phyloP scores from a whole-genome alignment of 2,113 vertebrate genomes.

The Hiodon tergisus region DNA sequence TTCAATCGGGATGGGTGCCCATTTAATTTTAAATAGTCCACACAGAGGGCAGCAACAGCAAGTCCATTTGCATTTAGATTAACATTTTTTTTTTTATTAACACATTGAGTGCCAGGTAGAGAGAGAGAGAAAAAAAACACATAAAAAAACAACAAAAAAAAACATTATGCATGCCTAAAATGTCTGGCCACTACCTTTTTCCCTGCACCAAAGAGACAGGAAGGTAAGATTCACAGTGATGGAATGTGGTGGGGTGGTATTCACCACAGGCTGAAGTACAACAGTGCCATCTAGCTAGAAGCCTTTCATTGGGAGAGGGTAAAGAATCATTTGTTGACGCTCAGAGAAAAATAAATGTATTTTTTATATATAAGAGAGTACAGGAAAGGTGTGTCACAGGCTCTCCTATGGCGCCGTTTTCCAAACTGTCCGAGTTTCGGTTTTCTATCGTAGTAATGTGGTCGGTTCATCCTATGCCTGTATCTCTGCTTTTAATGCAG shows the following conservation, averaged over 20 bases:
- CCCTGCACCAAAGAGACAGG: neutral
- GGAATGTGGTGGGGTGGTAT: neutral
- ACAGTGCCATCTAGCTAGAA: slow-evolving; percentile 52
- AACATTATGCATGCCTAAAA: neutral
- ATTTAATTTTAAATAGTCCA: slow-evolving; percentile 1
- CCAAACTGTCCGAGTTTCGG: neutral
- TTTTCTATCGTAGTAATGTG: neutral
- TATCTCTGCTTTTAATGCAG: slow-evolving; percentile 48
- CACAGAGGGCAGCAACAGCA: slow-evolving; percentile 5
- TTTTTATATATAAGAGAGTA: neutral
- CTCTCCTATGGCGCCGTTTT: neutral
- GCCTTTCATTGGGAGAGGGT: slow-evolving; percentile 29
- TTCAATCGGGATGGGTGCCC: slow-evolving; percentile 3
- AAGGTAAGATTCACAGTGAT: neutral
- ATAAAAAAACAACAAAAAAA: too few species aligned
- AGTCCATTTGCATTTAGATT: slow-evolving; percentile 36
- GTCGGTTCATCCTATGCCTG: neutral
- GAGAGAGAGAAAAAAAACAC: too few species aligned
- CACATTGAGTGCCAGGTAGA: slow-evolving; percentile 6
- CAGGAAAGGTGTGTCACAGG: neutral
- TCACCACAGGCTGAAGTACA: slow-evolving; percentile 34
- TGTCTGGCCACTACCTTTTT: neutral
- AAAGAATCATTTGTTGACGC: slow-evolving; percentile 14
- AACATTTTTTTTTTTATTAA: slow-evolving; percentile 31
- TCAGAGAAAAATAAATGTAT: neutral